Evolutionary conservation across 2,113 vertebrate genomes (phyloP), one percentile per base, ranked within the genome.

Genomic region (Synodontis membranacea): DNA sequence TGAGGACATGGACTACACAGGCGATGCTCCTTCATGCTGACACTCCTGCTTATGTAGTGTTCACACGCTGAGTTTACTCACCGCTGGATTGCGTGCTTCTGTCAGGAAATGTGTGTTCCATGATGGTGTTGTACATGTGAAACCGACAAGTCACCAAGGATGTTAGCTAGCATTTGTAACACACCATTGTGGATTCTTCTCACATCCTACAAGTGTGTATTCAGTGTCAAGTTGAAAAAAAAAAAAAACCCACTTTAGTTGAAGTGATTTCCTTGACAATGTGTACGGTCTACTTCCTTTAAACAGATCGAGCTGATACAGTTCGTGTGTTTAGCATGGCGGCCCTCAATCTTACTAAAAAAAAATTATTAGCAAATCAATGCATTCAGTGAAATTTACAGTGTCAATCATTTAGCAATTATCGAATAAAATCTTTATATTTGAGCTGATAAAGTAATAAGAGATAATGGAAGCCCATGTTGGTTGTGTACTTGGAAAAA

Each of bases 31-130:
- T 12, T 62, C 50, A 46, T 74, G 46, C 28, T 42, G 52, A 34
- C 72, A 82, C 64, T 83, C 72, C 81, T 75, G 82, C 44, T 60
- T 37, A 54, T 34, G 15, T 48, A 37, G 60, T 8, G 14, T 39
- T 78, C 48, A 31, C 2, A 72, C 1, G 3, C 10, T 34, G 19
- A 19, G n/a, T 54, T 70, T 76, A 66, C 37, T 88, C 54, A 76
- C 50, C 48, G 8, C 54, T 14, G n/a, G 81, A 8, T 52, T 37
- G 46, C 34, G 23, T n/a, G 72, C 60, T 48, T n/a, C 25, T 31
- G 8, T 54, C 37, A 9, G 70, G 37, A 72, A 72, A 34, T 7
- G 46, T 50, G 34, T 5, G 11, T 5, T 34, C 2, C 81, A 8
- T 15, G 9, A 48, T 31, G 46, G n/a, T 50, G 81, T 9, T 23